Evolutionary conservation across 2,113 vertebrate species (phyloP), one percentile per base, ranked within the genome.

Genomic region (Phalacrocorax aristotelis): DNA sequence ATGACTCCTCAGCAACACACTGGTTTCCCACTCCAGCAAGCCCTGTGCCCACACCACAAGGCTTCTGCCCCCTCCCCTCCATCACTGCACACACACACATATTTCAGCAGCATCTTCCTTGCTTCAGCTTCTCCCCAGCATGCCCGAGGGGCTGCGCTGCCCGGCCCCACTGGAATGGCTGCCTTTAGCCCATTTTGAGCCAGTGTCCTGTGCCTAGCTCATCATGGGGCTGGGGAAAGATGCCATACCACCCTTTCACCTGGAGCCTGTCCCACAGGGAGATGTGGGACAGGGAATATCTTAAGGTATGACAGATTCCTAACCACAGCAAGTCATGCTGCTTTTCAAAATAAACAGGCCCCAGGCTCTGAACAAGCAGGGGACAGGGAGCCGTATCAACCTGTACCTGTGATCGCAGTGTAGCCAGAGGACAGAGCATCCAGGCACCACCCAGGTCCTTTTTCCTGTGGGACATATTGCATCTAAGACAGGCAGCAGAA

Each of bases 71-170:
- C 12, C 29, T 25, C 13, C 6, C 15, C 23, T 17, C 49, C 62
- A 20, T 20, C 51, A 3, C 52, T 30, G 30, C 77, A 32, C 2
- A 0, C 30, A 7, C 51, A 13, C 12, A 32, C 10, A 0, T 44
- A 0, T 44, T 44, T 13, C 64, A 40, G 65, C 51, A 60, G 34
- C 51, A 17, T 15, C 78, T 23, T 55, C 57, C n/a, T 36, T 5
- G 13, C 51, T 78, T 40, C 10, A 26, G 44, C 36, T 32, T 55
- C 70, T 49, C 20, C 65, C 49, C 49, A 25, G 55, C 44, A 13
- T 1, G 1, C 17, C n/a, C 25, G 58, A 1, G 0, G 15, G 19
- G 48, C 69, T 58, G 72, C 16, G 1, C 46, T 36, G 23, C 38
- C 44, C 8, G 3, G n/a, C 62, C 60, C 55, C 20, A 11, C 62